These are phyloP conservation scores for Maniola hyperantus DNA, from an alignment of 2,888 invertebrate genomes.

Conservation along the genomic window DNA sequence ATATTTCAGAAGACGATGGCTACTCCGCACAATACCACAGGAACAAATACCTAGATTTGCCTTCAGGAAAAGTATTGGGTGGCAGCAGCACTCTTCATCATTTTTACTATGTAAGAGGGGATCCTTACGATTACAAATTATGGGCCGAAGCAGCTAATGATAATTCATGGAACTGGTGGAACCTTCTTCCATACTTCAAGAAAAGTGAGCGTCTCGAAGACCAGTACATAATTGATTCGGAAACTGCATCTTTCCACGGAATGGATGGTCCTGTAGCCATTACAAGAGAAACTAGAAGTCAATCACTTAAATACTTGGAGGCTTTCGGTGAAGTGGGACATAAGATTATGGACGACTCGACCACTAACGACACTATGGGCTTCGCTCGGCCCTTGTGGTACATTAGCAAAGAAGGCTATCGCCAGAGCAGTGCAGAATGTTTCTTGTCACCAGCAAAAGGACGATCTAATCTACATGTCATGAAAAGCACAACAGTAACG, in stretches of 20 bases:
- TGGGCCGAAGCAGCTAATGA: conserved; percentile 76
- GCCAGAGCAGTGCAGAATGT: conserved; percentile 74
- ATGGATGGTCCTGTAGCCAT: conserved; percentile 64
- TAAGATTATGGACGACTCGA: conserved; percentile 52
- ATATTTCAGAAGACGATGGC: conserved; percentile 48
- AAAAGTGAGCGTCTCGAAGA: conserved; percentile 68
- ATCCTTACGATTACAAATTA: conserved; percentile 64
- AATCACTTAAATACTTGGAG: conserved; percentile 47
- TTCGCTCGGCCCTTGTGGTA: conserved; percentile 68
- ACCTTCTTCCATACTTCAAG: conserved; percentile 69
- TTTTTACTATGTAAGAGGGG: conserved; percentile 78
- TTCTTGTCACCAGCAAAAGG: conserved; percentile 61
- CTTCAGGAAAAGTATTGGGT: conserved; percentile 83
- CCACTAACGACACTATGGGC: conserved; percentile 66
- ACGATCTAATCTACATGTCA: conserved; percentile 55
- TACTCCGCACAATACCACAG: conserved; percentile 63
- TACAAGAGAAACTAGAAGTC: conserved; percentile 46
- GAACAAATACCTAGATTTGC: conserved; percentile 49
- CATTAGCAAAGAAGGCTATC: conserved; percentile 58
- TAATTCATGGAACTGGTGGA: conserved; percentile 76
- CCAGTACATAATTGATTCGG: conserved; percentile 37
- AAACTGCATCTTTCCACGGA: conserved; percentile 52
- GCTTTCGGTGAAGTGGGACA: conserved; percentile 70
- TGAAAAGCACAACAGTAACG: conserved; percentile 71
- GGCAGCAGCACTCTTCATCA: conserved; percentile 79